Evolutionary conservation across 2,113 vertebrate genomes (phyloP), one percentile per base, ranked within the genome.

Genomic region (Isichthys henryi): DNA sequence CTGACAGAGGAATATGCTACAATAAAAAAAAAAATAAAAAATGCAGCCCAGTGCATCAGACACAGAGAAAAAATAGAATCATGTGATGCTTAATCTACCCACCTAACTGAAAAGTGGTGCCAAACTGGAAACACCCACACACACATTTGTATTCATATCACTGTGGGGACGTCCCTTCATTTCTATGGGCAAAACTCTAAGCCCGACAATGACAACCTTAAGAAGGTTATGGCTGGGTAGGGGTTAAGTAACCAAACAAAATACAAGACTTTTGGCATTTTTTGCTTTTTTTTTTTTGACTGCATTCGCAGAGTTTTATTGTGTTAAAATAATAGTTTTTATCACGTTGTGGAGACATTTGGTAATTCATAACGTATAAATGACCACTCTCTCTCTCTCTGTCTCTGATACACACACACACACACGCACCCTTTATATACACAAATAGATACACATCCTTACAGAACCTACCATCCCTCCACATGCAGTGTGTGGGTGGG

Each of bases 1-100:
- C 83, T 87, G 53, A 84, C 88, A 88, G 88, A 58, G 48, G n/a
- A 88, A 48, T 31, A 48, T 31, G 43, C 31, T 62, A 74, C 70
- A 21, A 13, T 87, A 31, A 15, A 49, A 39, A 80, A 58, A 82
- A 92, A 89, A 35, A 66, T 6, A 35, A 77, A 43, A 43, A 50
- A 50, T 86, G 21, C n/a, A 49, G 83, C 13, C 39, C 21, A 85
- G 82, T 49, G 74, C 74, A 80, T 43, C 74, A 19, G 17, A 19
- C 35, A 43, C 35, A 5, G 74, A 77, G 27, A 35, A 6, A 35
- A 80, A 43, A 70, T 70, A 80, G 74, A 80, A 80, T 21, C 74
- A 43, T 39, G 74, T 80, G 74, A 43, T 80, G 31, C 35, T 80
- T 80, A 43, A 80, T 80, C 74, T 80, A 80, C 74, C 74, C 35